Base-by-base conservation (phyloP, 2,888 invertebrate genomes). In the Catocala fraxini region DNA sequence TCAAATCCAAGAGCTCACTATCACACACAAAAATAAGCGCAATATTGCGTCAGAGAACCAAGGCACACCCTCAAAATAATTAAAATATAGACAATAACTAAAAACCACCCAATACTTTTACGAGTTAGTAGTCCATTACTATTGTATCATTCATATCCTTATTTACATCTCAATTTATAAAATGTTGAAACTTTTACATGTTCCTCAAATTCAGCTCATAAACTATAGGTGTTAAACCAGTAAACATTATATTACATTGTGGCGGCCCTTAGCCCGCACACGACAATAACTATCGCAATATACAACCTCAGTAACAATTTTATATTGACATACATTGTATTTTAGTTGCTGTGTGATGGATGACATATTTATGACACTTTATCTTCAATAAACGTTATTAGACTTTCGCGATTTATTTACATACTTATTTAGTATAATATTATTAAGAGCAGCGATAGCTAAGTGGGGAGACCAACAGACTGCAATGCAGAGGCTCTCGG, bases 241-340 rank as follows among this genome's bases (percentile, higher is more conserved):
- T 39, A 35, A 39, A 48, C 10, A 6, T 5, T 10, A 11, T 6
- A 13, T 33, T 56, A 60, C 51, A 58, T 42, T 47, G 49, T 65
- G 57, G 5, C 51, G 7, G 1, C 6, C 42, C 25, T 1, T 25
- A 25, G 41, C 53, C 35, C 49, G 59, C 41, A 52, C 33, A 35
- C 10, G 11, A 47, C 45, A 53, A 47, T 71, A 63, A 61, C 59
- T 11, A 43, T 51, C 15, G 49, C 15, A 35, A 11, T 57, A 47
- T 60, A 56, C 7, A 42, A 47, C 25, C 7, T 11, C 46, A 33
- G 51, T 63, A 59, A 55, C 43, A 51, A 12, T 54, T 58, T 48
- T 56, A 61, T 54, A 49, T 51, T 46, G 51, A 39, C 33, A 46
- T 49, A 48, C 53, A 56, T 56, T 61, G 13, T 49, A 47, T 7